These are phyloP conservation scores for Pilophorus perplexus DNA, from an alignment of 2,888 invertebrate genomes.

Conservation along the genomic window DNA sequence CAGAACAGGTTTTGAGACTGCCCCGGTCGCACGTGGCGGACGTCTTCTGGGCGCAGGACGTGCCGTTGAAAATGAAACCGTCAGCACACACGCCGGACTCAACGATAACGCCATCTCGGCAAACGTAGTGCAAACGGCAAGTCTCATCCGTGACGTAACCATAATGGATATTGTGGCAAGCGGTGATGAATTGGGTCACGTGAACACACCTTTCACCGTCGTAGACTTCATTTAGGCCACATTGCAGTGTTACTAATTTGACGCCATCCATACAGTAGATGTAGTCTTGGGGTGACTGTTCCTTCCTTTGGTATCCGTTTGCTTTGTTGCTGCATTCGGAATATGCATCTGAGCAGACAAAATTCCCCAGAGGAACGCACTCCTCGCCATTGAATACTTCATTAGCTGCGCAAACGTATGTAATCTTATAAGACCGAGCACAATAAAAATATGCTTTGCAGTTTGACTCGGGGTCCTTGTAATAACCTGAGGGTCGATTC, in stretches of 20 bases:
- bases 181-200: slow-evolving; percentile 52
- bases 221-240: slow-evolving; percentile 55
- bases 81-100: slow-evolving; percentile 16
- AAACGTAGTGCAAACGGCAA: slow-evolving; percentile 10
- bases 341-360: slow-evolving; percentile 53
- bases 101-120: not conserved
- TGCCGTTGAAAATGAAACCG: slow-evolving; percentile 5
- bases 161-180: slow-evolving; percentile 8
- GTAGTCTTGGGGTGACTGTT: slow-evolving; percentile 54
- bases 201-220: slow-evolving; percentile 60
- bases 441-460: slow-evolving; percentile 63
- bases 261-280: slow-evolving; percentile 60
- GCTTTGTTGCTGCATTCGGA: slow-evolving; percentile 56
- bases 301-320: slow-evolving; percentile 59
- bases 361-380: slow-evolving; percentile 54
- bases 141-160: slow-evolving; percentile 3
- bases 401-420: slow-evolving; percentile 59
- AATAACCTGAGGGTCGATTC: slow-evolving; percentile 58
- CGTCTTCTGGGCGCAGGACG: slow-evolving; percentile 21
- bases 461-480: slow-evolving; percentile 55
- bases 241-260: slow-evolving; percentile 50
- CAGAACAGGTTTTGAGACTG: slow-evolving; percentile 38
- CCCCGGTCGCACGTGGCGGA: slow-evolving; percentile 1
- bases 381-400: slow-evolving; percentile 57
- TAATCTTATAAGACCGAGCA: slow-evolving; percentile 58